Evolutionary conservation across 2,888 invertebrate genomes (phyloP).

Genomic region (Cylloceria caligata): DNA sequence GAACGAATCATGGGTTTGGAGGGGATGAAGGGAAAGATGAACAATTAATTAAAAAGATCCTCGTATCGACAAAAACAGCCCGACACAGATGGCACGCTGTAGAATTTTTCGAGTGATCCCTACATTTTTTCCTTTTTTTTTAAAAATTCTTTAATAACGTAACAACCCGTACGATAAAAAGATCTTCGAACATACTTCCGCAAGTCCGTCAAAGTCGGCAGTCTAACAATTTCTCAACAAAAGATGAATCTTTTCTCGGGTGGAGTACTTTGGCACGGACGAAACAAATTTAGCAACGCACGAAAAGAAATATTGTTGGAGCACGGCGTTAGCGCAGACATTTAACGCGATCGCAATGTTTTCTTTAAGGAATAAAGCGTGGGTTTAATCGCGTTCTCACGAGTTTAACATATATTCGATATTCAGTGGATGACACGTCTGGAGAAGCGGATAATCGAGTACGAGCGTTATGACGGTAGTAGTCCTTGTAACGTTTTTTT

Average conservation of each 20-base stretch:
- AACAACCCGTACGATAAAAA: conserved; percentile 39
- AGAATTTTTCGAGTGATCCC: conserved; percentile 58
- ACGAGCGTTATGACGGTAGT: conserved; percentile 57
- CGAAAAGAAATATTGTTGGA: conserved; percentile 30
- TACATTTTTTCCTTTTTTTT: conserved; percentile 30
- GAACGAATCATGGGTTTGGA: conserved; percentile 74
- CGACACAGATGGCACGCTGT: conserved; percentile 64
- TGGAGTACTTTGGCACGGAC: conserved; percentile 69
- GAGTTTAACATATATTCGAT: conserved; percentile 37
- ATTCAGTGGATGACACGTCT: conserved; percentile 40
- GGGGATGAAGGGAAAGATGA: conserved; percentile 62
- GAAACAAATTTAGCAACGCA: conserved; percentile 46
- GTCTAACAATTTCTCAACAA: conserved; percentile 51
- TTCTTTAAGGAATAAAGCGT: conserved; percentile 3
- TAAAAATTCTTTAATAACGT: conserved; percentile 2
- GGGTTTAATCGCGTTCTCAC: conserved; percentile 17
- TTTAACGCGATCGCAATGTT: too few species aligned
- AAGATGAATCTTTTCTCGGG: conserved; percentile 30
- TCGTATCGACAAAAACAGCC: conserved; percentile 52
- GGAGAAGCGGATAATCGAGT: conserved; percentile 55
- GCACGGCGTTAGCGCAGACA: neutral
- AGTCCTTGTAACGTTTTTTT: conserved; percentile 71
- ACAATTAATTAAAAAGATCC: conserved; percentile 53
- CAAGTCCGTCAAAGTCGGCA: conserved; percentile 31
- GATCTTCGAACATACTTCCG: conserved; percentile 29